Conservation (phyloP, 2,888 invertebrate genomes). For the Nymphalis polychloros region DNA sequence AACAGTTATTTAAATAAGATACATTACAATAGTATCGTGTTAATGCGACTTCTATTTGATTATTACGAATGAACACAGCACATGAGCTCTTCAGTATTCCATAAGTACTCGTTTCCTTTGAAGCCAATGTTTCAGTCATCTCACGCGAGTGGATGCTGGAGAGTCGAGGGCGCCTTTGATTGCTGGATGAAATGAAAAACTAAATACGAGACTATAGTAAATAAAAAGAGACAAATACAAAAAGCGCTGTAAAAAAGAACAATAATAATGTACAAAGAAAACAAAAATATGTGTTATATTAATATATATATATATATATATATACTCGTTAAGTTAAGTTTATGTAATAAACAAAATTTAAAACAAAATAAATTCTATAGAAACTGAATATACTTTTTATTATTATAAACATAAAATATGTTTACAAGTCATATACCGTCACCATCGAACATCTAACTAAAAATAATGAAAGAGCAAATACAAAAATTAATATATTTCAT, state of each 20-base stretch:
- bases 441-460: no score
- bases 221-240: conserved; percentile 1
- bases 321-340: not conserved
- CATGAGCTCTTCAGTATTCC: conserved; percentile 11
- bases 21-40: not conserved
- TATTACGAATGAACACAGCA: not conserved
- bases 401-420: no score
- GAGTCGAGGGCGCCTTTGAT: conserved; percentile 29
- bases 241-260: not conserved
- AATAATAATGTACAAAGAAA: not conserved
- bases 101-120: conserved; percentile 28
- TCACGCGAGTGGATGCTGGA: conserved; percentile 21
- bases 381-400: no score
- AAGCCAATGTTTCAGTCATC: conserved; percentile 29
- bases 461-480: no score
- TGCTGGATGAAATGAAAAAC: conserved; percentile 13
- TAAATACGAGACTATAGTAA: conserved; percentile 14
- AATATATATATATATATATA: no score
- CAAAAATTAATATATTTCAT: no score
- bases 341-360: no score
- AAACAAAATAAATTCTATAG: no score
- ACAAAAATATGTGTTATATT: no score
- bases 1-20: not conserved
- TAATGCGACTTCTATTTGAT: not conserved
- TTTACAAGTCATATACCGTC: no score